phyloP scores from a whole-genome alignment of 2,888 invertebrate species.

The Sylvicola fuscatus region DNA sequence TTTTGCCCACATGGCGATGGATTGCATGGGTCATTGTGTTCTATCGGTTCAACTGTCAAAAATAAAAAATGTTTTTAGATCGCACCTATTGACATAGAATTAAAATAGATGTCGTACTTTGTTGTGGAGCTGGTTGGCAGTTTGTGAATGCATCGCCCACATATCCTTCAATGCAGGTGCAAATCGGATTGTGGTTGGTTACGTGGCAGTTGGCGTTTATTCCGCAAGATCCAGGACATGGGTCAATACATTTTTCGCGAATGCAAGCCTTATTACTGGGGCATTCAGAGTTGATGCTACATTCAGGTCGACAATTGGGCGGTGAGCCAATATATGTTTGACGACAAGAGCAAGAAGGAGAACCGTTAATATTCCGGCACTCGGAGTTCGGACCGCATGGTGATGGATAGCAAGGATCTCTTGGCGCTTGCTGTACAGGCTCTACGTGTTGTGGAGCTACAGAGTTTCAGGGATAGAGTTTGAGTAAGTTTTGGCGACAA shows the following conservation, averaged over 20 bases:
- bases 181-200: constrained; percentile 44
- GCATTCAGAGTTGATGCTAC: constrained; percentile 60
- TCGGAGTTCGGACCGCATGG: constrained; percentile 71
- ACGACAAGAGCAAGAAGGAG: constrained; percentile 59
- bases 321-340: constrained; percentile 58
- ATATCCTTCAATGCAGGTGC: constrained; percentile 35
- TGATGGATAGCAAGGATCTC: constrained; percentile 48
- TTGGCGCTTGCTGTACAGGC: constrained; percentile 38
- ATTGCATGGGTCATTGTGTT: constrained; percentile 48
- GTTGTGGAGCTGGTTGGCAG: constrained; percentile 15
- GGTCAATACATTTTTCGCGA: constrained; percentile 60
- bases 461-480: constrained; percentile 42
- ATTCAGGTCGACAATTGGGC: constrained; percentile 61
- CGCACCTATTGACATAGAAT: no score
- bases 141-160: constrained; percentile 33
- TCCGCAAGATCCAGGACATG: constrained; percentile 67
- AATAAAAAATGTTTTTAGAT: no score
- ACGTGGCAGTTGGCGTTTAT: constrained; percentile 50
- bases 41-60: constrained; percentile 24
- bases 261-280: constrained; percentile 55
- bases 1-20: constrained; percentile 64
- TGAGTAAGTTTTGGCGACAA: constrained; percentile 47
- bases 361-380: constrained; percentile 51
- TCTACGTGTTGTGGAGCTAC: constrained; percentile 50
- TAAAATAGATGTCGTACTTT: no score